Conservation (phyloP, 2,113 vertebrate genomes). For the Saccopteryx bilineata region DNA sequence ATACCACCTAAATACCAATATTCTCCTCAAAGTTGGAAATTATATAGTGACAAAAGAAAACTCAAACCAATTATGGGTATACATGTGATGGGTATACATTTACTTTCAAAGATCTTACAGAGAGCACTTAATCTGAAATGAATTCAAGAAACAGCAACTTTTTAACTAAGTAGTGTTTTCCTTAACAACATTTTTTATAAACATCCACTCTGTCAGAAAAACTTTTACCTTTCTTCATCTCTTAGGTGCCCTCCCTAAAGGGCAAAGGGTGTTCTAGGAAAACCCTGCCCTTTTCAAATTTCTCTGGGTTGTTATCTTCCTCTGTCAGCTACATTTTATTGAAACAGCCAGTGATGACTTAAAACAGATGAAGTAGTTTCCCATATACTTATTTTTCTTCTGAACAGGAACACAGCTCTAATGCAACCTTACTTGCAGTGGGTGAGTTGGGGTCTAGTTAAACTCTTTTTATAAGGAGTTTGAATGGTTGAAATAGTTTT, state of each 20-base stretch:
- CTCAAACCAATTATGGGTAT: neutral
- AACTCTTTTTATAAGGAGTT: conserved; percentile 1
- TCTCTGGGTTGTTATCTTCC: neutral
- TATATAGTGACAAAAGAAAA: conserved; percentile 53
- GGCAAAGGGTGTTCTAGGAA: neutral
- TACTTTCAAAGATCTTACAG: conserved; percentile 48
- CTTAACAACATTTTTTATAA: neutral
- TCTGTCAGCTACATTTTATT: neutral
- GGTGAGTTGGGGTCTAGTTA: neutral
- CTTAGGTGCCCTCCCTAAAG: neutral
- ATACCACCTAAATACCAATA: conserved; percentile 49
- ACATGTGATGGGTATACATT: neutral
- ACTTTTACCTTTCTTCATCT: neutral
- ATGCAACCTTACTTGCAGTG: neutral
- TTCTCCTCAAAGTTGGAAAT: conserved; percentile 62
- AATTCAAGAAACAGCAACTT: neutral
- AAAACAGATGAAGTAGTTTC: neutral
- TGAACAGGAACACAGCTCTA: neutral
- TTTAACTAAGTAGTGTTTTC: neutral
- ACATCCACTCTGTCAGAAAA: neutral
- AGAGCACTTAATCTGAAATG: conserved; percentile 8
- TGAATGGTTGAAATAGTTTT: conserved; percentile 13
- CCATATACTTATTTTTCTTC: neutral
- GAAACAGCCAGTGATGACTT: neutral
- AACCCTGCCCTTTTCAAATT: conserved; percentile 21